phyloP scores from a whole-genome alignment of 2,888 invertebrate species.

The Fragum whitleyi region DNA sequence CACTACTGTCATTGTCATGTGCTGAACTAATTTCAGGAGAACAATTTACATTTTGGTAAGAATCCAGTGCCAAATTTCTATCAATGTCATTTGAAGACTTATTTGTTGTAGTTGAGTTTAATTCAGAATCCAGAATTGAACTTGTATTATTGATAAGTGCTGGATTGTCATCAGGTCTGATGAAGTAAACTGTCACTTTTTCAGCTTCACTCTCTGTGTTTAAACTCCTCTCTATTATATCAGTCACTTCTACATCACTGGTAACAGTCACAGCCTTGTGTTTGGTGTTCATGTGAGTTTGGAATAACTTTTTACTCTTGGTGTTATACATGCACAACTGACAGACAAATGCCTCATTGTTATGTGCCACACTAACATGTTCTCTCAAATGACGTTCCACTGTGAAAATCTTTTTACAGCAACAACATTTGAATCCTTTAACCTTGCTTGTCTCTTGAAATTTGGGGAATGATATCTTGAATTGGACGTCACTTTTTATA shows the following conservation, averaged over 20 bases:
- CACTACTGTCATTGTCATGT: no score
- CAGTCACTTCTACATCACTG: background rate
- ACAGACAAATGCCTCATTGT: conserved; percentile 4
- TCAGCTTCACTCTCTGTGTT: background rate
- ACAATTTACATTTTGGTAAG: no score
- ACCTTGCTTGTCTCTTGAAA: conserved; percentile 6
- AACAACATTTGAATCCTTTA: conserved; percentile 31
- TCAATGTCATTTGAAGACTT: no score
- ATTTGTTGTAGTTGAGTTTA: no score
- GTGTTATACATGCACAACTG: conserved; percentile 31
- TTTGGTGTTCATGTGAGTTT: conserved; percentile 28
- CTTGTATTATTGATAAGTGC: no score
- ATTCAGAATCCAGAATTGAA: no score
- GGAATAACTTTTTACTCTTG: conserved; percentile 34
- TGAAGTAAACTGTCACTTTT: background rate
- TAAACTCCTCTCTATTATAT: background rate
- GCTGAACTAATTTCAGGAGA: no score
- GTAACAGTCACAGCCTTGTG: conserved; percentile 2
- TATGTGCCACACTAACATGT: conserved; percentile 24
- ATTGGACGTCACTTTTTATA: conserved; percentile 28
- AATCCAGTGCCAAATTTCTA: no score
- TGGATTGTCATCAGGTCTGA: background rate
- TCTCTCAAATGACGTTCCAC: background rate
- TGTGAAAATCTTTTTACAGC: conserved; percentile 26
- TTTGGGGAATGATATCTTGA: conserved; percentile 32